Evolutionary conservation across 2,888 invertebrate genomes (phyloP).

Genomic region (Mamestra brassicae): DNA sequence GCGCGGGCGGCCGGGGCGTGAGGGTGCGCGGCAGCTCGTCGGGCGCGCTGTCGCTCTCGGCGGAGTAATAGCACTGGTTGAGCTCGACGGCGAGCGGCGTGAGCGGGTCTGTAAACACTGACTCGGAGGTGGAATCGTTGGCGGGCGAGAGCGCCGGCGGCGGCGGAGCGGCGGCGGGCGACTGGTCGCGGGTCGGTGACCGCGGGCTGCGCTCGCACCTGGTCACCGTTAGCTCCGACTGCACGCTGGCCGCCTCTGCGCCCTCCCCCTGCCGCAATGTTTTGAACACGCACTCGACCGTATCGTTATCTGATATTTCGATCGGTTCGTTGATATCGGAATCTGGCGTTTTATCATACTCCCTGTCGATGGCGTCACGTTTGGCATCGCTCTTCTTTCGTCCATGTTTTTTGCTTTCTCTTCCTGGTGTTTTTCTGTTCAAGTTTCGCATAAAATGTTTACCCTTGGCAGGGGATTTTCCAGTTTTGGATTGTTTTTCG

Average conservation of each 20-base stretch:
- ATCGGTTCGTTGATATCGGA: conserved; percentile 87
- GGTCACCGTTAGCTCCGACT: conserved; percentile 87
- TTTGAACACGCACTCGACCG: conserved; percentile 87
- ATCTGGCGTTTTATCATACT: conserved; percentile 87
- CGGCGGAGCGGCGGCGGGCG: conserved; percentile 74
- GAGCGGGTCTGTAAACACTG: conserved; percentile 94
- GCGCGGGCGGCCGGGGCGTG: conserved; percentile 70
- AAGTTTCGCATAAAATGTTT: conserved; percentile 90
- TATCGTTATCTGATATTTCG: conserved; percentile 87
- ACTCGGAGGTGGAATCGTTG: conserved; percentile 93
- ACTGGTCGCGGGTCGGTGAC: conserved; percentile 88
- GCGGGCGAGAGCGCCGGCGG: conserved; percentile 83
- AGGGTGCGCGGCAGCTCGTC: conserved; percentile 82
- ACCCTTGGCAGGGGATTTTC: conserved; percentile 90
- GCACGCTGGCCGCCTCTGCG: conserved; percentile 79
- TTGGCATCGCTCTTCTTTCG: conserved; percentile 84
- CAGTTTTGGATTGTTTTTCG: conserved; percentile 88
- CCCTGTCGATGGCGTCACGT: conserved; percentile 81
- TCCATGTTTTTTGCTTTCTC: conserved; percentile 85
- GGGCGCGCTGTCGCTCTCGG: conserved; percentile 90
- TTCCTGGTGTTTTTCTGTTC: conserved; percentile 84
- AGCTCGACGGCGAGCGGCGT: conserved; percentile 92
- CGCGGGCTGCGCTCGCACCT: conserved; percentile 83
- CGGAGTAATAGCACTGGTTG: conserved; percentile 92
- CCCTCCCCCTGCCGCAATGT: conserved; percentile 79